Evolutionary conservation across 2,797 vertebrate species (phyloP), one percentile per base, ranked within the genome.

Genomic region (Premnoplex brunnescens): DNA sequence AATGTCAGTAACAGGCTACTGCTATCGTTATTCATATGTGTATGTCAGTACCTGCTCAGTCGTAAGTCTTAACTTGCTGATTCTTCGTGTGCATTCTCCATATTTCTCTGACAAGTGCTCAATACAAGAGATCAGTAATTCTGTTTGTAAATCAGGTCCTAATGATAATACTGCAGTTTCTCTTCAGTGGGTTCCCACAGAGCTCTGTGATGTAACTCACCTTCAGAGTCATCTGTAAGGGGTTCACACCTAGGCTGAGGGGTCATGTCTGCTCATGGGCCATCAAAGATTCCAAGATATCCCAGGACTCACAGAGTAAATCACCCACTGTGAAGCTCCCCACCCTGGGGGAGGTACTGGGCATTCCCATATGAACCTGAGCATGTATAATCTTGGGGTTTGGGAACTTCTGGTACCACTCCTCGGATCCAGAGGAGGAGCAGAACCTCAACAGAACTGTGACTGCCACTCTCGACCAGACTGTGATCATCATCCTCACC

Each of bases 61-160:
- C 72, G 60, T 5, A 1, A 21, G 19, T 66, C 58, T 78, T 15
- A 71, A 43, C 14, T 41, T 48, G n/a, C 44, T 17, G 36, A 14
- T 82, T 60, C 27, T 59, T 68, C 1, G 2, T 0, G 0, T 41
- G 43, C 8, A 1, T 48, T 63, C 26, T 64, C 39, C 1, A 0
- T 60, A 37, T 79, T 88, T 80, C 68, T 52, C 37, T 48, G 41
- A 20, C 19, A 46, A 67, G 26, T 12, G 32, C 39, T 85, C 43
- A 16, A 2, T 11, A n/a, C 14, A 39, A 68, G 32, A 81, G 30
- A 32, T 24, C 0, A 0, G 22, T 59, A 75, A 82, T 46, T 20
- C 10, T 6, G 4, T 54, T 48, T 51, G 26, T n/a, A 68, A 68
- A 76, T 52, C 44, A 27, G 17, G 5, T 67, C 75, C 51, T 72